Evolutionary conservation across 1,140 invertebrate genomes (phyloP), one percentile per base, ranked within the genome.

Genomic region (Heliconius congener): DNA sequence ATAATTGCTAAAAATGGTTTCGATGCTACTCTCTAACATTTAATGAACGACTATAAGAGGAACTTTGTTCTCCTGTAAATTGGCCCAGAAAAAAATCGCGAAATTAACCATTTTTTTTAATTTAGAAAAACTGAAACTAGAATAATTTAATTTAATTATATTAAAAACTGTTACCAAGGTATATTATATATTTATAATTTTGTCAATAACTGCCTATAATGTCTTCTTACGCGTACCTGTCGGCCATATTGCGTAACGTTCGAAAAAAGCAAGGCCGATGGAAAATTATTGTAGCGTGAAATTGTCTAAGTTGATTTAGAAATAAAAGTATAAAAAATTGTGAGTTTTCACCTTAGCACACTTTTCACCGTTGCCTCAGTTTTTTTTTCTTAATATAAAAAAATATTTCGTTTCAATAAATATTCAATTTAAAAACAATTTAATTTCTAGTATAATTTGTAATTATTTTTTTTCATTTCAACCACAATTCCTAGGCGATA

Each of bases 221-320:
- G n/a, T 81, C 70, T 55, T 82, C 72, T 83, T 79, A 79, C 39
- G 74, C 74, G 74, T 76, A 72, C 57, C 46, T 60, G 37, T 79
- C 52, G 27, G 50, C 27, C 37, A 66, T 73, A 76, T 80, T 80
- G 78, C 74, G 70, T 80, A 73, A 78, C 39, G n/a, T n/a, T 72
- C 30, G 72, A 72, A 83, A 86, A 87, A 87, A 81, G 52, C 78
- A 82, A 88, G 84, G 85, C 77, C 84, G 75, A 57, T 79, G 81
- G 81, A 52, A 79, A 84, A 80, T 86, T 85, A 87, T 83, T 81
- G 87, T 86, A 78, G 83, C 85, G 82, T 87, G 82, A 86, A 85
- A 88, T 87, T 85, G 81, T 85, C 73, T 80, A 76, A 78, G 57
- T 19, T 37, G 73, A 85, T 88, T 88, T 83, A 79, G 82, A 84